These are phyloP conservation scores for Amblyjoppa fuscipennis DNA, from an alignment of 2,888 invertebrate genomes.

Conservation along the genomic window DNA sequence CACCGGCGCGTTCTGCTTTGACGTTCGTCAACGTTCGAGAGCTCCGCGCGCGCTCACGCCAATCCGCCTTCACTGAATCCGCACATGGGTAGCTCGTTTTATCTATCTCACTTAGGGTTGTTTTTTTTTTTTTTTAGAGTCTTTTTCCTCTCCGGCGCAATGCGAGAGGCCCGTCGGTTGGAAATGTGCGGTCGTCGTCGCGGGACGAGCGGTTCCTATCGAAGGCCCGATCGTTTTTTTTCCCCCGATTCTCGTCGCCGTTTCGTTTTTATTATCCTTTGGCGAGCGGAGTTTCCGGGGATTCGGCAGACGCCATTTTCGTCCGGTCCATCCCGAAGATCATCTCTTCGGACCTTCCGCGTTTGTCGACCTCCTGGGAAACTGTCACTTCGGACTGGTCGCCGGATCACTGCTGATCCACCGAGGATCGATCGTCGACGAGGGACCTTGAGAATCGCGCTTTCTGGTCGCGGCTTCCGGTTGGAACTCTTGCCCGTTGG, in stretches of 20 bases:
- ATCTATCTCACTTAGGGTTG: slow-evolving; percentile 19
- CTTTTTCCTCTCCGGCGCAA: background rate
- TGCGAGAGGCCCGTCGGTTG: too few species aligned
- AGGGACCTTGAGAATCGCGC: background rate
- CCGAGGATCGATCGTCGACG: too few species aligned
- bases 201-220: background rate
- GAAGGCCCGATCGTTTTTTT: background rate
- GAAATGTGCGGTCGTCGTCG: background rate
- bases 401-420: too few species aligned
- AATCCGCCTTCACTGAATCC: slow-evolving; percentile 46
- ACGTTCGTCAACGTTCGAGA: slow-evolving; percentile 77
- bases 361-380: background rate
- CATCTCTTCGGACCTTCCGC: background rate
- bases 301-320: background rate
- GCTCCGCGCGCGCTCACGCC: slow-evolving; percentile 38
- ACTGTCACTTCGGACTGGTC: background rate
- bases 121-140: background rate
- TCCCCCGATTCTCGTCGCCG: background rate
- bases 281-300: background rate
- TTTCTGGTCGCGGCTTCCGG: background rate
- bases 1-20: slow-evolving; percentile 82
- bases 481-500: background rate
- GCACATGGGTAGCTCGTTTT: background rate
- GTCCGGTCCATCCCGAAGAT: too few species aligned
- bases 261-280: background rate